phyloP scores from a whole-genome alignment of 53 echinoderm and acorn worm genomes.

The Echinometra lucunter region DNA sequence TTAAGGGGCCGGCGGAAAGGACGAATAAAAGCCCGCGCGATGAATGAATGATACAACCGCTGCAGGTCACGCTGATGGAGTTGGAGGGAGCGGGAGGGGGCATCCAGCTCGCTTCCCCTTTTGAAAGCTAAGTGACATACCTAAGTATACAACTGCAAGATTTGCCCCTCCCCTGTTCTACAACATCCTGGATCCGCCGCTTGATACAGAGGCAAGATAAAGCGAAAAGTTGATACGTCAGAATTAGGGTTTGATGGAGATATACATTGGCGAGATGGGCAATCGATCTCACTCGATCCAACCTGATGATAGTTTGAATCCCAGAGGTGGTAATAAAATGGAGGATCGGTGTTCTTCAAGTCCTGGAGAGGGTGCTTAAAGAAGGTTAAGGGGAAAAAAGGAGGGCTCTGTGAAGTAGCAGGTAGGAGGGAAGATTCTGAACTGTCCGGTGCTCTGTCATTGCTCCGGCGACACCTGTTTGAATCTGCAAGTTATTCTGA shows the following conservation, averaged over 20 bases:
- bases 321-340: conserved; percentile 11
- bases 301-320: neutral
- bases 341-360: conserved; percentile 9
- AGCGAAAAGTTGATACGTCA: neutral
- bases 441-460: no score
- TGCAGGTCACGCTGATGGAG: no score
- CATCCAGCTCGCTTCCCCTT: no score
- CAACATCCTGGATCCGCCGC: no score
- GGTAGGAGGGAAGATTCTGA: neutral
- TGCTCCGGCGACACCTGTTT: no score
- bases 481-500: no score
- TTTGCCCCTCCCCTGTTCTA: no score
- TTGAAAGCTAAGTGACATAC: no score
- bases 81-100: no score
- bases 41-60: no score
- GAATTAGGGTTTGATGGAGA: conserved; percentile 22
- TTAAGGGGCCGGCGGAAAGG: neutral
- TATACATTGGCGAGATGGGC: neutral
- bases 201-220: neutral
- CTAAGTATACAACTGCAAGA: no score
- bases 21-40: neutral
- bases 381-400: neutral
- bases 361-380: neutral
- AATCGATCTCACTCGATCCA: neutral
- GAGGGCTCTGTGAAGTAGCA: no score